Evolutionary conservation across 35 echinoderm and acorn worm species (phyloP).

Genomic region (Apostichopus californicus): DNA sequence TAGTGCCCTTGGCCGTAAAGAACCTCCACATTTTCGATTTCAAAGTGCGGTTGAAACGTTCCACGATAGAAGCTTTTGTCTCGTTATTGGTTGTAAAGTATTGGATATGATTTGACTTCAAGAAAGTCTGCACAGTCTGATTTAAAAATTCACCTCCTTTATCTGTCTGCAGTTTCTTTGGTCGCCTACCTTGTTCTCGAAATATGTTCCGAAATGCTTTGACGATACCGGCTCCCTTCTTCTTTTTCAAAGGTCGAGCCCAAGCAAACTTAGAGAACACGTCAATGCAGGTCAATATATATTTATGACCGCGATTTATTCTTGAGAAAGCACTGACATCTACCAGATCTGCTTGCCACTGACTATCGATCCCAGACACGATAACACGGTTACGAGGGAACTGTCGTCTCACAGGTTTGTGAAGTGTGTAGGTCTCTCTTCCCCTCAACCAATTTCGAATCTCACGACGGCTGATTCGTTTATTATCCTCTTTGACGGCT

Average conservation of each 20-base stretch:
- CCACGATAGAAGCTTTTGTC: slow-evolving; percentile 70
- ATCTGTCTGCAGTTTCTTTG: slow-evolving; percentile 63
- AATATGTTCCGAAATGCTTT: slow-evolving; percentile 51
- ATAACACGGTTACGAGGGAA: slow-evolving; percentile 63
- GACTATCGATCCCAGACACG: slow-evolving; percentile 68
- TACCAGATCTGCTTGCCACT: slow-evolving; percentile 77
- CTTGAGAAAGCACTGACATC: slow-evolving; percentile 39
- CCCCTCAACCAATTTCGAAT: slow-evolving; percentile 42
- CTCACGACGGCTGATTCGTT: background rate
- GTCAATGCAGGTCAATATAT: slow-evolving; percentile 74
- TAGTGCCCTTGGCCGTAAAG: slow-evolving; percentile 48
- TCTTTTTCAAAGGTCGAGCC: slow-evolving; percentile 63
- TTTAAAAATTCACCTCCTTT: slow-evolving; percentile 68
- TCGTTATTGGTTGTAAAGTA: slow-evolving; percentile 85
- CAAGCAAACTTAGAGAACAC: slow-evolving; percentile 71
- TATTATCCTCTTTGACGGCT: background rate
- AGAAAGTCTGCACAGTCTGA: slow-evolving; percentile 48
- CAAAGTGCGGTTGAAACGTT: slow-evolving; percentile 73
- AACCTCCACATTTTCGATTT: slow-evolving; percentile 66
- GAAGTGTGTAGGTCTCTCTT: slow-evolving; percentile 66
- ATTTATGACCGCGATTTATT: slow-evolving; percentile 61
- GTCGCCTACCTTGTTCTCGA: slow-evolving; percentile 34
- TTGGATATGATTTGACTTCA: slow-evolving; percentile 39
- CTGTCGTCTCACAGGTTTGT: slow-evolving; percentile 28
- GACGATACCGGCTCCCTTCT: slow-evolving; percentile 26